Evolutionary conservation across 2,888 invertebrate species (phyloP), one percentile per base, ranked within the genome.

Genomic region (Harpalus rufipes): DNA sequence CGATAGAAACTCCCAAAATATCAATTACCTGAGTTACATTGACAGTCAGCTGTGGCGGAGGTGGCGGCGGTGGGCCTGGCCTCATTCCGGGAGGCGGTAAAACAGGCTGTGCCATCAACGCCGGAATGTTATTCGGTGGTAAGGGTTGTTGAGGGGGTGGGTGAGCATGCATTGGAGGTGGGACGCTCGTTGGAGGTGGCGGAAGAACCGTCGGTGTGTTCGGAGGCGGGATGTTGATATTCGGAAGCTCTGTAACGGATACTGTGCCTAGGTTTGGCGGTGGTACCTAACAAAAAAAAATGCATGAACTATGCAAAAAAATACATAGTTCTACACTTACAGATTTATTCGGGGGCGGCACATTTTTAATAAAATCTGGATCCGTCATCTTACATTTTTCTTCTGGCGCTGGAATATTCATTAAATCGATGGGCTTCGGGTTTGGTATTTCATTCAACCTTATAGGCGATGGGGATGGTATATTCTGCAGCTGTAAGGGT

Each of bases 361-460:
- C 89, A 87, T 90, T 91, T 87, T 91, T 91, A 41, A 91, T 89
- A 86, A 91, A 91, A 85, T 90, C 90, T 0, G 90, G 88, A 87
- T 90, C 89, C 2, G 90, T 88, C 68, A 89, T 89, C 51, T 86
- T 88, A 86, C 81, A 86, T 58, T 85, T 85, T 56, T 91, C 90
- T 59, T 86, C 90, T 1, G 92, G 92, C 18, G 92, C 91, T 1
- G 94, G 93, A 86, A 93, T 92, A 87, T 93, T 92, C 87, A 93
- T 91, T 78, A 93, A 91, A 87, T 94, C 94, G 88, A 94, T 89
- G 72, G 94, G 94, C 87, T 94, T 93, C 0, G 93, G 93, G 87
- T 93, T 93, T 7, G 93, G 93, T 86, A 94, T 94, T 87, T 93
- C 93, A 87, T 92, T 94, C 76, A 94, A 88, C 86, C 93, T 92